Base-by-base conservation (phyloP, 2,113 vertebrate genomes). In the Vicugna pacos region DNA sequence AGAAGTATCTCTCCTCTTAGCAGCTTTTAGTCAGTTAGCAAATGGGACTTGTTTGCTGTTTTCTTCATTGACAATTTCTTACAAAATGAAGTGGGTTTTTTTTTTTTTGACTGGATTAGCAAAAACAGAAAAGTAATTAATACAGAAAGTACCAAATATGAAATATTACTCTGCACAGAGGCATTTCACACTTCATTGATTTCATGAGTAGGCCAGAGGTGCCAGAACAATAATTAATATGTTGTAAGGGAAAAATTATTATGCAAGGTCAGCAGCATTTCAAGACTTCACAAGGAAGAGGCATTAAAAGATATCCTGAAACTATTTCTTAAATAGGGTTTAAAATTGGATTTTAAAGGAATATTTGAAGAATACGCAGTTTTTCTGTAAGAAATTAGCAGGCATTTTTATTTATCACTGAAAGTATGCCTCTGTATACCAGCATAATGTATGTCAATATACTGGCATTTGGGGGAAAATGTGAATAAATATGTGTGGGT, bases 91-190 rank as follows among this genome's bases (percentile, higher is more conserved):
- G 62, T 70, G 70, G 17, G 54, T 85, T 76, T 76, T 89, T 87
- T 85, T 70, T 92, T 69, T 79, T 16, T 52, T 8, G 46, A 52
- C 48, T n/a, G 58, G 82, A 88, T 91, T 94, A 96, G 76, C 89
- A 92, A 98, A 98, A 98, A 89, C 90, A 94, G 91, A 83, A 24
- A 96, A 97, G 64, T 96, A 97, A 98, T 98, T 98, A 98, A 98
- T 95, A 93, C 67, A 16, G 13, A 69, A 97, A 97, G 95, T 60
- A 94, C 81, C 97, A 98, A 97, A 97, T 97, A 77, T 38, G 86
- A 98, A 98, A 96, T 97, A 96, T 13, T 62, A 17, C 96, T 98
- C 95, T 97, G 69, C 85, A 93, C 73, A 95, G 95, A 97, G 90
- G 89, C 69, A 82, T 98, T 97, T 96, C 96, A 94, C 92, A 96